Conservation (phyloP, 2,888 invertebrate species). For the Meganola albula region DNA sequence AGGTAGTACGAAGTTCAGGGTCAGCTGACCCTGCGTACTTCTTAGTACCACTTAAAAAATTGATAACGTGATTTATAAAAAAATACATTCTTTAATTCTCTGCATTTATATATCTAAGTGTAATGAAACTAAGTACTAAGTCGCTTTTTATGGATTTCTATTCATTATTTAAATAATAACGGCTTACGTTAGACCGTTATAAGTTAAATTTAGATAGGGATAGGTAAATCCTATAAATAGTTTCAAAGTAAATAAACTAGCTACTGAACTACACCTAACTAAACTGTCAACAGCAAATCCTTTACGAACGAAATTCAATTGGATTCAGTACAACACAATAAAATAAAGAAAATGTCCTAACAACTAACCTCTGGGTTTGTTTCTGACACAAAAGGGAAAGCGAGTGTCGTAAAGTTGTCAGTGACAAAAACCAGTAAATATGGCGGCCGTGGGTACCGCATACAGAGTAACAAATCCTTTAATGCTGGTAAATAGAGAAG, state of each 20-base stretch:
- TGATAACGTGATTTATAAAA: too few species aligned
- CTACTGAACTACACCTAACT: not conserved
- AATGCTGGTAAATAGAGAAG: too few species aligned
- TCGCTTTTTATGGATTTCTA: not conserved
- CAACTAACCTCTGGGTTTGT: constrained; percentile 32
- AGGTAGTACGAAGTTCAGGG: too few species aligned
- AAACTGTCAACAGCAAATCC: not conserved
- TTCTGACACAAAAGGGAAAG: constrained; percentile 35
- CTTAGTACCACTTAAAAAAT: too few species aligned
- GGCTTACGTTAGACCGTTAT: not conserved
- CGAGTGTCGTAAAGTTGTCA: constrained; percentile 43
- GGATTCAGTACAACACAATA: constrained; percentile 22
- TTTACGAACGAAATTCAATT: not conserved
- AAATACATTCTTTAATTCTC: too few species aligned
- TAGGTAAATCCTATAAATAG: not conserved
- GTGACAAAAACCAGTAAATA: constrained; percentile 39
- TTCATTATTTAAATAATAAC: not conserved
- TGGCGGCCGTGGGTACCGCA: constrained; percentile 26
- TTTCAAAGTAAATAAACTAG: not conserved
- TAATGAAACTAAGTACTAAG: too few species aligned
- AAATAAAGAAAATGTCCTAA: constrained; percentile 38
- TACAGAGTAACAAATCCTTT: too few species aligned
- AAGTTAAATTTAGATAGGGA: not conserved
- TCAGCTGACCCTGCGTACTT: too few species aligned
- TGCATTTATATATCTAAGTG: too few species aligned